A percentile compares a stretch with the other conserved stretches of the same genome.
Evolutionary conservation across 2,113 vertebrate species (phyloP).

Genomic region (Acinonyx jubatus): DNA sequence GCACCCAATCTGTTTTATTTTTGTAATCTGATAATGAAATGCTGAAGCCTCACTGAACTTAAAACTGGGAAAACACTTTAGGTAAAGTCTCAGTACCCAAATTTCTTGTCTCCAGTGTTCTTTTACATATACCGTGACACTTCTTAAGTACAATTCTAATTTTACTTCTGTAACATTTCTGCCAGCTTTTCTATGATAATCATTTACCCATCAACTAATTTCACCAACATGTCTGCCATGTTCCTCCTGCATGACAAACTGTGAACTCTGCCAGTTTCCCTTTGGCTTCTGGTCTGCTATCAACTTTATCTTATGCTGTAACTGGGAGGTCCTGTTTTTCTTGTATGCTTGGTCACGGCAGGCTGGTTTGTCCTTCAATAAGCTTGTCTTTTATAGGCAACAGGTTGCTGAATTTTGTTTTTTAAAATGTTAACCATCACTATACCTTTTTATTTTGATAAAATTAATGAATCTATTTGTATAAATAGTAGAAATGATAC

Average conservation of each 20-base stretch:
- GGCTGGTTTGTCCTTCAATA: background rate
- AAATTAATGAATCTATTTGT: background rate
- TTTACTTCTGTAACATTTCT: background rate
- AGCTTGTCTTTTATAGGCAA: background rate
- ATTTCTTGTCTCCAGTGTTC: background rate
- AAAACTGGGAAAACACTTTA: background rate
- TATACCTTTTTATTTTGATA: background rate
- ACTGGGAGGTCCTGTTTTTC: background rate
- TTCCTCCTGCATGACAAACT: background rate
- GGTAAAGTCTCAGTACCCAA: background rate
- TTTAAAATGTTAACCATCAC: background rate
- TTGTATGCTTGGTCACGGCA: background rate
- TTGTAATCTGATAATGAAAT: slow-evolving; percentile 8
- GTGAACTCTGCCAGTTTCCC: background rate
- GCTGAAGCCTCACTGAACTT: background rate
- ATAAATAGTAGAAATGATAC: slow-evolving; percentile 1
- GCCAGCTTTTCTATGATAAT: background rate
- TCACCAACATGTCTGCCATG: background rate
- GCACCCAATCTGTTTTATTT: background rate
- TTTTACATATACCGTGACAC: background rate
- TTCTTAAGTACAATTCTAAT: background rate
- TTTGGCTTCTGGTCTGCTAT: background rate
- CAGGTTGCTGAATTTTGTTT: background rate
- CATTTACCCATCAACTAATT: background rate
- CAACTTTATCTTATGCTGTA: slow-evolving; percentile 6